Conservation (phyloP, 2,888 invertebrate genomes). For the Platycnemis pennipes region DNA sequence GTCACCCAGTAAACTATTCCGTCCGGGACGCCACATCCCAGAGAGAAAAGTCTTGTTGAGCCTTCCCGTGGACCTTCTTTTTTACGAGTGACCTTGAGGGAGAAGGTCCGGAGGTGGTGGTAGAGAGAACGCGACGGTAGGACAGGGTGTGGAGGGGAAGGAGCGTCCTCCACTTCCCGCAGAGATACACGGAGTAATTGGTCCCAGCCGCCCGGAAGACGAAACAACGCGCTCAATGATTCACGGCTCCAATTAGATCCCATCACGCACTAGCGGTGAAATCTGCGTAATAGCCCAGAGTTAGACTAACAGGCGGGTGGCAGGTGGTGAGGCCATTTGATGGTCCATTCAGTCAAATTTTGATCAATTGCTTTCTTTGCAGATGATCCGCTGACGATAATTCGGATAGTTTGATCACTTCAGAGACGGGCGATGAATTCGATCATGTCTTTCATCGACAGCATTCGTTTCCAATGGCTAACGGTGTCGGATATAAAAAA, state of each 20-base stretch:
- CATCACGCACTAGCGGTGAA: background rate
- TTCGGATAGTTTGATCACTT: background rate
- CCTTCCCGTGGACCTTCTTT: background rate
- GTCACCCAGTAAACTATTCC: background rate
- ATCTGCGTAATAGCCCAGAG: background rate
- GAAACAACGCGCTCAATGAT: background rate
- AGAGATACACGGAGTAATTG: background rate
- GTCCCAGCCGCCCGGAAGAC: conserved; percentile 8
- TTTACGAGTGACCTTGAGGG: background rate
- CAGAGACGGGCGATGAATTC: too few relatives aligned
- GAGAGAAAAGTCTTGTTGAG: background rate
- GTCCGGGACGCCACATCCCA: background rate
- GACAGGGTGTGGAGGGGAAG: background rate
- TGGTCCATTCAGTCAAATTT: background rate
- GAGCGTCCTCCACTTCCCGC: background rate
- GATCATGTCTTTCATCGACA: too few relatives aligned
- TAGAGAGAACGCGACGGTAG: background rate
- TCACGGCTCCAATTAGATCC: background rate
- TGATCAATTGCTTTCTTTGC: background rate
- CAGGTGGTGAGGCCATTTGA: background rate
- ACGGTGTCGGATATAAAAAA: too few relatives aligned
- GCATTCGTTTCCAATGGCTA: too few relatives aligned
- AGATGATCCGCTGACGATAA: background rate
- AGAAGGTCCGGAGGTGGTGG: background rate
- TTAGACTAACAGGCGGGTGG: too few relatives aligned